Base-by-base conservation (phyloP, 2,113 vertebrate species). In the Recurvirostra avosetta region DNA sequence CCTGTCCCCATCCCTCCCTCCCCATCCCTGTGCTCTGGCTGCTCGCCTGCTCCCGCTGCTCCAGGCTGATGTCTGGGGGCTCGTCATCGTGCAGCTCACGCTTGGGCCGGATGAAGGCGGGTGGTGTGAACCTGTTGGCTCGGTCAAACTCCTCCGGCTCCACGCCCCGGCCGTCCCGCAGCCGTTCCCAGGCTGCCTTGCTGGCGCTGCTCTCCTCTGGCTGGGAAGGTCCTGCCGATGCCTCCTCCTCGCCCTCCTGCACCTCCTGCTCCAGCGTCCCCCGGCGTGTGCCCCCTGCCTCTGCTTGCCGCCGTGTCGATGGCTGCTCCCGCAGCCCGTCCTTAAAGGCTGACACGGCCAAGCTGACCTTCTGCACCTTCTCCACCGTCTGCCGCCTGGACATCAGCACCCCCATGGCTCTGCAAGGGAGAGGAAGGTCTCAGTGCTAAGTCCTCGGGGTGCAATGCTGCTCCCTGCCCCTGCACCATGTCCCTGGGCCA, bases 381-480 rank as follows among this genome's bases (percentile, higher is more conserved):
- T 99, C 99, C 97, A 99, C 99, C 26, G 99, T 99, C 98, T 99
- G 99, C 92, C 99, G 98, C 98, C 99, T 99, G 95, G 99, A 99
- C 99, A 99, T 99, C 94, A 99, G 98, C 88, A 99, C 99, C 92
- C 99, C 99, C 99, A 99, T 99, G 98, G 97, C 97, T 98, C 97
- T 98, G 94, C 2, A 3, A 50, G 45, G 34, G 65, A 38, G 47
- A 86, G 32, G 30, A 75, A 67, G 16, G 72, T 41, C 52, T 86
- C 41, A 30, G 49, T 30, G 27, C 15, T 36, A 29, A 36, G 26
- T 19, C 10, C 32, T n/a, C 0, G 0, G 16, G 26, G 32, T 29
- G 14, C 32, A 32, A 0, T 9, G 43, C 58, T 43, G 78, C 12
- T 21, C 15, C 22, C 9, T 4, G 3, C 12, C 6, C 21, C 13